Evolutionary conservation across 1,140 invertebrate species (phyloP), one percentile per base, ranked within the genome.

Genomic region (Camponotus pennsylvanicus): DNA sequence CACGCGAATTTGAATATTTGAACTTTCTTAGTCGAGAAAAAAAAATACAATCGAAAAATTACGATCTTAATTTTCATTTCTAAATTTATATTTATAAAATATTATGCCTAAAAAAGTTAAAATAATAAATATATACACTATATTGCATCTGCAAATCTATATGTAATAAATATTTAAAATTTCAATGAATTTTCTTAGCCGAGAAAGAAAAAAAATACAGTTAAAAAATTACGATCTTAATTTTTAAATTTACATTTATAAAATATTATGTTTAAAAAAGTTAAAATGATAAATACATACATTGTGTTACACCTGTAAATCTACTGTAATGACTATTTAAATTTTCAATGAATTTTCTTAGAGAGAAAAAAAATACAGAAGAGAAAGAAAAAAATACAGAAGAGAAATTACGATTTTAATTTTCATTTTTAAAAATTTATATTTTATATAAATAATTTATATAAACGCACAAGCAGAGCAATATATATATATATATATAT

Each of bases 401-500:
- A 45, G 11, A 11, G 11, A 45, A 13, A 45, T 45, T 13, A 45
- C 9, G 8, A 45, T 45, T 9, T 45, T 9, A 45, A 45, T 45
- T 45, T 45, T 9, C 11, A 45, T 45, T 45, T 45, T 9, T 3
- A 11, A 11, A 45, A 11, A 45, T 45, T 45, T 45, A 9, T 45
- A 45, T 45, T 45, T 42, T 45, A 45, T 45, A 45, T 45, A 11
- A 73, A 57, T 4, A 4, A 3, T 40, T 40, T 40, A 40, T 40
- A 15, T 76, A 18, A 11, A 40, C 27, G 1, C 9, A 5, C 15
- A 8, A 9, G 42, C 42, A 0, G 27, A 27, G 42, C 42, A 45
- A 45, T 11, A 45, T 45, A 76, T 1, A 61, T 52, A 61, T 76
- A n/a, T n/a, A n/a, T n/a, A n/a, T n/a, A n/a, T n/a, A n/a, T n/a